Evolutionary conservation across 2,888 invertebrate species (phyloP), one percentile per base, ranked within the genome.

Genomic region (Andrena dorsata): DNA sequence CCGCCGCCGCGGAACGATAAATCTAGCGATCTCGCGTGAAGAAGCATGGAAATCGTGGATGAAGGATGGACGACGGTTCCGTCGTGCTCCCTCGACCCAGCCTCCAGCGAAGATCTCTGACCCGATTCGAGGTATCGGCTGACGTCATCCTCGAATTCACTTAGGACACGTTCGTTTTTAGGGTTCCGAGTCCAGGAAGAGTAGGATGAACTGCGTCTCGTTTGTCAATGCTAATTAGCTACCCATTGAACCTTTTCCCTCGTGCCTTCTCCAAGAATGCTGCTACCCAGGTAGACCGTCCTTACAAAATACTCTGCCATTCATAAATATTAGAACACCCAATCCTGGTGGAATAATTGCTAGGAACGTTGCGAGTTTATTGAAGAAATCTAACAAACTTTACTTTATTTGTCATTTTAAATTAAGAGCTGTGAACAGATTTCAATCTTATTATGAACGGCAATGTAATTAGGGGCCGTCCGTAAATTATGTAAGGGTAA

Each of bases 31-130:
- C 64, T 49, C 56, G 20, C 75, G 64, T 49, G 83, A 75, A 70
- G 56, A 41, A 71, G 53, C 77, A 60, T 76, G 83, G 76, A 86
- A 79, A 85, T 61, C 56, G 63, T 23, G 23, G 53, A 53, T 41
- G 32, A 20, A n/a, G 35, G 66, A 77, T 72, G 72, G 35, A 51
- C 61, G 49, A 74, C 10, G 65, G 64, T 71, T n/a, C n/a, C 75
- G 49, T 1, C 8, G 23, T 32, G 60, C 13, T 41, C 56, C 26
- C 61, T 32, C 61, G 63, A 28, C 76, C 51, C 26, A 47, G 10
- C 41, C 8, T 10, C 41, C 13, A 0, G n/a, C 47, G 30, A n/a
- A 61, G 71, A 80, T 82, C 82, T 81, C 75, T 81, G 75, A 82
- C 75, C 81, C 68, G 47, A 32, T 51, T 75, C 35, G 71, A 56